Percentiles rank a stretch among this genome's conserved stretches.
These are phyloP conservation scores for Lepilemur ruficaudatus DNA, from an alignment of 2,797 vertebrate genomes.

Conservation along the genomic window DNA sequence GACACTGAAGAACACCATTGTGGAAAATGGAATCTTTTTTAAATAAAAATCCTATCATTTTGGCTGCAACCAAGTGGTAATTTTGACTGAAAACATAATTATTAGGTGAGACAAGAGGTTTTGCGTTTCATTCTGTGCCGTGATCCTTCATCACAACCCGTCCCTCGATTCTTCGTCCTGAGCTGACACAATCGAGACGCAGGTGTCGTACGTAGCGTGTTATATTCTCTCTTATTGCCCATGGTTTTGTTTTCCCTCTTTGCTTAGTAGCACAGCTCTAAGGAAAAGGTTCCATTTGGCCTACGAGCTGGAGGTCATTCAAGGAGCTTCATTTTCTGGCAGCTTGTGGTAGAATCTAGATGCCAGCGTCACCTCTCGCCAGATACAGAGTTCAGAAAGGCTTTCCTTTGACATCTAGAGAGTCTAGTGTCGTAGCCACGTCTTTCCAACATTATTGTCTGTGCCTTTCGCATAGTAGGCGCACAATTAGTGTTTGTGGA, in stretches of 20 bases:
- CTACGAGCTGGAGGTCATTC: background rate
- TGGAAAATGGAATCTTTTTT: background rate
- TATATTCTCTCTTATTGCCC: background rate
- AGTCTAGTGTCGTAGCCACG: no score
- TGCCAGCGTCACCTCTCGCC: background rate
- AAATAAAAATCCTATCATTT: conserved; percentile 20
- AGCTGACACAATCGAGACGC: background rate
- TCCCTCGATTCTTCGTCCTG: background rate
- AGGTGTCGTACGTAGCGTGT: fast-evolving
- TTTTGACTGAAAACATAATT: conserved; percentile 37
- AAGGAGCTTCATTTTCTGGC: background rate
- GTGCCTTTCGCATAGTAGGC: background rate
- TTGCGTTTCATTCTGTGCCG: background rate
- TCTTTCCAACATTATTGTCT: fast-evolving
- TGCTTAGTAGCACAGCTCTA: background rate
- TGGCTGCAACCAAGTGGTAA: background rate
- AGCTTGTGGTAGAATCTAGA: background rate
- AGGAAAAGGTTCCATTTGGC: background rate
- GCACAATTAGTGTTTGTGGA: fast-evolving
- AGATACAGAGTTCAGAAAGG: background rate
- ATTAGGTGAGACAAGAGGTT: background rate
- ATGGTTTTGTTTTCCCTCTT: background rate
- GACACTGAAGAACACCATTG: background rate
- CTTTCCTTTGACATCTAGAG: background rate
- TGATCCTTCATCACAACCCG: background rate